Conservation (phyloP, 2,797 vertebrate species). For the Platyrinchus mystaceus region DNA sequence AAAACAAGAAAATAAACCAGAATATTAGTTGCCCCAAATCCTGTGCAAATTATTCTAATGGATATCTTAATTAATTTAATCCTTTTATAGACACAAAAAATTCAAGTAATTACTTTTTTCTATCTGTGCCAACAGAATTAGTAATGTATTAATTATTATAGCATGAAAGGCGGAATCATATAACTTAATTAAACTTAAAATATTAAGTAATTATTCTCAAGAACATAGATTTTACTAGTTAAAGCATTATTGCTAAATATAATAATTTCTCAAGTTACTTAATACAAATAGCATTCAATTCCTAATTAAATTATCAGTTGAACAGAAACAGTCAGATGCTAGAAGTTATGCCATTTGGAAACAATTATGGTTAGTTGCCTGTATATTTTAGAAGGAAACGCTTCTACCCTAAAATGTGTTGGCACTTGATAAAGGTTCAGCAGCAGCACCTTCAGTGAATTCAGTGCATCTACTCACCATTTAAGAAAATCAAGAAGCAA, state of each 20-base stretch:
- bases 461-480: neutral
- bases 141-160: conserved; percentile 50
- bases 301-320: neutral
- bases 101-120: conserved; percentile 48
- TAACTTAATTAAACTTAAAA: conserved; percentile 54
- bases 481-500: neutral
- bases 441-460: neutral
- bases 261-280: conserved; percentile 11
- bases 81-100: conserved; percentile 28
- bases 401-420: neutral
- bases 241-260: conserved; percentile 41
- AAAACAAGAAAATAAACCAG: conserved; percentile 23
- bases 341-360: neutral
- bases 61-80: conserved; percentile 33
- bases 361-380: neutral
- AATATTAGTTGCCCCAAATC: neutral
- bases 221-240: conserved; percentile 52
- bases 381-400: neutral
- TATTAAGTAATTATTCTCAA: conserved; percentile 36
- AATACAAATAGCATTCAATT: neutral
- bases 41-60: neutral
- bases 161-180: conserved; percentile 19
- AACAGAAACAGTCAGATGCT: neutral
- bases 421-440: neutral
- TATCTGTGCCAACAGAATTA: conserved; percentile 51